Conservation (phyloP, 1,140 invertebrate genomes). For the Plutomurus gul region DNA sequence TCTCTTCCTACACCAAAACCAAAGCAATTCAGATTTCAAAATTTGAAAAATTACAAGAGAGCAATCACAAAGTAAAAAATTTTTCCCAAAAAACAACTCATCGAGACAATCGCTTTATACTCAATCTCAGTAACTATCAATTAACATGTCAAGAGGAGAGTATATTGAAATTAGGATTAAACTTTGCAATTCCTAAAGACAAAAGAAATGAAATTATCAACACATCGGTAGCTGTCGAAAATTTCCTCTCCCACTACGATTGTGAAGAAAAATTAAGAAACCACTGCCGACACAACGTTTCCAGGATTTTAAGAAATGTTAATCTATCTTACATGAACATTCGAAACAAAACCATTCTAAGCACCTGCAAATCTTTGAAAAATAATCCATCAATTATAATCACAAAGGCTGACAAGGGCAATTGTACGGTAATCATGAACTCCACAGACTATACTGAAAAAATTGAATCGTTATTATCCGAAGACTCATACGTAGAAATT, state of each 20-base stretch:
- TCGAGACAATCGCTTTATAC: too few relatives aligned
- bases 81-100: too few relatives aligned
- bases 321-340: neutral
- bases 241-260: neutral
- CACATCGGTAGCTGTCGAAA: neutral
- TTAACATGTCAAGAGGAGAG: too few relatives aligned
- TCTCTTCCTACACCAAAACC: too few relatives aligned
- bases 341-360: neutral
- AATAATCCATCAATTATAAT: neutral
- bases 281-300: neutral
- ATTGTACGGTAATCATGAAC: slow-evolving; percentile 50
- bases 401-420: slow-evolving; percentile 53
- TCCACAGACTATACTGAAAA: slow-evolving; percentile 46
- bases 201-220: neutral
- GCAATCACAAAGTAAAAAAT: too few relatives aligned
- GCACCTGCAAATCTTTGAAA: neutral
- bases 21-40: too few relatives aligned
- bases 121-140: too few relatives aligned
- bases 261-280: neutral
- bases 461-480: slow-evolving; percentile 39
- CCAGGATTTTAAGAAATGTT: neutral
- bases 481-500: slow-evolving; percentile 40
- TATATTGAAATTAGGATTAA: neutral
- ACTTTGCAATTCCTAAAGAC: neutral
- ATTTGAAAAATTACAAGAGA: too few relatives aligned